Conservation (phyloP, 2,113 vertebrate species). For the Centropus unirufus region DNA sequence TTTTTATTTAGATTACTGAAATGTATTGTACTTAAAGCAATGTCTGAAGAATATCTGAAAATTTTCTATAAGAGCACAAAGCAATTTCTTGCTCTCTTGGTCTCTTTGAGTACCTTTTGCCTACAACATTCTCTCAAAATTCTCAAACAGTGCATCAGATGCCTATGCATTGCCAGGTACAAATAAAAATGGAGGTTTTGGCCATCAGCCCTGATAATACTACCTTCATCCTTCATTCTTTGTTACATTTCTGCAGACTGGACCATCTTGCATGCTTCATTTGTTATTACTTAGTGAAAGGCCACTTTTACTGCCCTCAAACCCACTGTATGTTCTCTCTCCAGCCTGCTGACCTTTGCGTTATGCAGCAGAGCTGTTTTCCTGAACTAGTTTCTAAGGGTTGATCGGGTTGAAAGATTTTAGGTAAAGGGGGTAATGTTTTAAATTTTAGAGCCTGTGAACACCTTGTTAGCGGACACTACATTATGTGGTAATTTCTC, state of each 20-base stretch:
- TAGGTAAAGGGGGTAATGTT: background rate
- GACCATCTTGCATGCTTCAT: background rate
- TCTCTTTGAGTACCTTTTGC: background rate
- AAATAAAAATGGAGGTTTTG: background rate
- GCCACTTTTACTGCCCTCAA: background rate
- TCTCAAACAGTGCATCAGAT: background rate
- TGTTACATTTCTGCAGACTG: background rate
- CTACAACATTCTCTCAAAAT: background rate
- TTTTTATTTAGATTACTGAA: background rate
- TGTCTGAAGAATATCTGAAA: background rate
- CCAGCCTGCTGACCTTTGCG: background rate
- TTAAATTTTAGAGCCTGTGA: background rate
- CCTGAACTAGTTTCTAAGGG: background rate
- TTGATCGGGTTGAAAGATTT: background rate
- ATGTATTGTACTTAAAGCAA: background rate
- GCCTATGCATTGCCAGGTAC: background rate
- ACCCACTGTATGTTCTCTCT: background rate
- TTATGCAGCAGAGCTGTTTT: background rate
- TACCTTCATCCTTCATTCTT: background rate
- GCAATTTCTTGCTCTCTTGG: background rate
- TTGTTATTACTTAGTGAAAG: background rate
- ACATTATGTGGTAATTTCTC: background rate
- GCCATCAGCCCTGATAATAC: background rate
- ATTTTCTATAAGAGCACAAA: background rate
- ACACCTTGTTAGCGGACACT: background rate